These are phyloP conservation scores for Metallyticus violacea DNA, from an alignment of 2,888 invertebrate species.

Conservation along the genomic window DNA sequence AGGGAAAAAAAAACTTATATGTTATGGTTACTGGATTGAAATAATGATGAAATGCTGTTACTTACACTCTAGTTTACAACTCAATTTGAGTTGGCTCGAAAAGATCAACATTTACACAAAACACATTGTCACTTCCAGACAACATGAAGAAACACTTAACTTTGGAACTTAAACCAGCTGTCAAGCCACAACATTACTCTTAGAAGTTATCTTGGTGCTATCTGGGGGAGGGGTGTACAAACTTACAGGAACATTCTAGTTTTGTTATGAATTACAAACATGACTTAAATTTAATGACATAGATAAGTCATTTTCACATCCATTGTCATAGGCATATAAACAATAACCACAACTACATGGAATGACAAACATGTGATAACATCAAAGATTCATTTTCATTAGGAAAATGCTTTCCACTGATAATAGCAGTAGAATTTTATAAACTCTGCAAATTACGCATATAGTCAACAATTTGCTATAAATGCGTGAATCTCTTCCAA, in stretches of 20 bases:
- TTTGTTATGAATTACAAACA: not conserved
- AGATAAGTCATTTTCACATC: not conserved
- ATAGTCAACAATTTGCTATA: not conserved
- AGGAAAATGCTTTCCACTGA: not conserved
- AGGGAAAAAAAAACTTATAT: not conserved
- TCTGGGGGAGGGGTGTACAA: not conserved
- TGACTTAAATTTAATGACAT: not conserved
- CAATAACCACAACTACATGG: not conserved
- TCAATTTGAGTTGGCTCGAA: constrained; percentile 15
- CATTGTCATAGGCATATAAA: not conserved
- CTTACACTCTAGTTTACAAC: not conserved
- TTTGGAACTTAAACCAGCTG: not conserved
- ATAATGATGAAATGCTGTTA: not conserved
- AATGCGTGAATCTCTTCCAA: not conserved
- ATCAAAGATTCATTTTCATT: not conserved
- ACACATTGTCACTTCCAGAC: not conserved
- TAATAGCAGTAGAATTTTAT: not conserved
- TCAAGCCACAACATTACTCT: not conserved
- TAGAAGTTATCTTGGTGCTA: not conserved
- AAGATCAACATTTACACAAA: constrained; percentile 20
- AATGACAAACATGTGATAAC: not conserved
- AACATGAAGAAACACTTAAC: not conserved
- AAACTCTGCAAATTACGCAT: not conserved
- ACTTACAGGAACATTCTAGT: constrained; percentile 13
- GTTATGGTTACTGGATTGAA: not conserved